phyloP scores from a whole-genome alignment of 2,797 vertebrate genomes.

The Cynodonichthys magdalenae region DNA sequence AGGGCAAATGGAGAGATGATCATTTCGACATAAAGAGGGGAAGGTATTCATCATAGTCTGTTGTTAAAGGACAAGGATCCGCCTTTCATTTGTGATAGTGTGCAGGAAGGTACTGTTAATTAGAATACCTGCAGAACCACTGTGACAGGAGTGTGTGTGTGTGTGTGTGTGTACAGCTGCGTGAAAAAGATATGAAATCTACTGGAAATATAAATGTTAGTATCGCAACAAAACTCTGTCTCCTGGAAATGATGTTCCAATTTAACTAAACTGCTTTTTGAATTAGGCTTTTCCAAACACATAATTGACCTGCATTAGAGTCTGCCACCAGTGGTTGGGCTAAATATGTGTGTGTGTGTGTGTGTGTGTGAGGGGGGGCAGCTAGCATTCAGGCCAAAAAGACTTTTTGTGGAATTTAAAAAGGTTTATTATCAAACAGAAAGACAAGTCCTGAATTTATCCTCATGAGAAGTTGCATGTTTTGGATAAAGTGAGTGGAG shows the following conservation, averaged over 20 bases:
- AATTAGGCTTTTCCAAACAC: constrained; percentile 4
- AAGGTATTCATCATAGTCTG: constrained; percentile 58
- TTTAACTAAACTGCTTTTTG: constrained; percentile 12
- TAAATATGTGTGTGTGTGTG: too few relatives aligned
- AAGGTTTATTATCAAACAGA: background rate
- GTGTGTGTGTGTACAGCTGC: constrained; percentile 5
- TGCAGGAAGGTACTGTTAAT: constrained; percentile 37
- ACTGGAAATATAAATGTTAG: constrained; percentile 38
- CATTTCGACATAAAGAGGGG: constrained; percentile 50
- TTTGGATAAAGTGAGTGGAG: background rate
- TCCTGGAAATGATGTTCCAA: constrained; percentile 10
- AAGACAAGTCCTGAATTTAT: background rate
- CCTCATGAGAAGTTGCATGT: background rate
- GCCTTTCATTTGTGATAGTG: constrained; percentile 43
- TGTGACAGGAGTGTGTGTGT: constrained; percentile 1
- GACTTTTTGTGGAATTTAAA: background rate
- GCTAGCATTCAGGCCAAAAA: background rate
- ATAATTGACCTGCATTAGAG: background rate
- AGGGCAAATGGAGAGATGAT: constrained; percentile 57
- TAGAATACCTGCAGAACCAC: constrained; percentile 26
- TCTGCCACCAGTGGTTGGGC: background rate
- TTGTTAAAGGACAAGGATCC: constrained; percentile 58
- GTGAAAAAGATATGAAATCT: constrained; percentile 25
- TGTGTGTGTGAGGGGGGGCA: background rate
- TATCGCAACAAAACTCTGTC: constrained; percentile 8